A percentile compares a stretch with the other conserved stretches of the same genome.
These are phyloP conservation scores for Caenorhabditis sp. DNA, from an alignment of 2,888 invertebrate genomes.

Conservation along the genomic window DNA sequence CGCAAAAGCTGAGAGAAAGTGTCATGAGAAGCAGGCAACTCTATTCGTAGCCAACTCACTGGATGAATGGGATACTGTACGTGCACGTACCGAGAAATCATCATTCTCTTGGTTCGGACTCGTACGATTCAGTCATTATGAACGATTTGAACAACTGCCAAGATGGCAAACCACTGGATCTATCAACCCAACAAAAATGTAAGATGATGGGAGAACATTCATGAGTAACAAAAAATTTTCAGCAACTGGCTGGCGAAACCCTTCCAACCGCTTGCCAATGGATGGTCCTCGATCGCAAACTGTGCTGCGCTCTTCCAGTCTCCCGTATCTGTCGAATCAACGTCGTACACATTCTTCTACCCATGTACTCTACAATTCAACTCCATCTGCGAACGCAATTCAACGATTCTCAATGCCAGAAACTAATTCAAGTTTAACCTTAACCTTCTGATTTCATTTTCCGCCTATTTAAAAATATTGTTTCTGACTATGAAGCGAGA, in stretches of 20 bases:
- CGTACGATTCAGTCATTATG: conserved; percentile 40
- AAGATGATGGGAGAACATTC: background rate
- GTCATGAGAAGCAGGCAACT: conserved; percentile 51
- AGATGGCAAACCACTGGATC: conserved; percentile 49
- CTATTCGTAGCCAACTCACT: conserved; percentile 63
- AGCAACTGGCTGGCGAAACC: conserved; percentile 65
- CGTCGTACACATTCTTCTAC: conserved; percentile 64
- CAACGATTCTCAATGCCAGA: conserved; percentile 36
- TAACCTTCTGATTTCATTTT: background rate
- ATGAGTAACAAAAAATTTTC: conserved; percentile 8
- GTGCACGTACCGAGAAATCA: conserved; percentile 5
- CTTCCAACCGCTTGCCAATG: conserved; percentile 42
- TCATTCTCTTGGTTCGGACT: conserved; percentile 63
- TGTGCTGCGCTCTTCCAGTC: conserved; percentile 61
- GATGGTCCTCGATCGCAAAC: conserved; percentile 62
- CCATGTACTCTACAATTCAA: conserved; percentile 54
- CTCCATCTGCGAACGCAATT: conserved; percentile 66
- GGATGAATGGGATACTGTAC: conserved; percentile 53
- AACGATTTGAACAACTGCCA: conserved; percentile 31
- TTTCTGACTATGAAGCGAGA: background rate
- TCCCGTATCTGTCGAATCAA: conserved; percentile 1
- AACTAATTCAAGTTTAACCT: background rate
- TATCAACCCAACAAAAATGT: conserved; percentile 42
- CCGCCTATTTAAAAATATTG: background rate
- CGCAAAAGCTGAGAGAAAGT: conserved; percentile 58